These are phyloP conservation scores for Zapornia atra DNA, from an alignment of 2,113 vertebrate genomes.

Conservation along the genomic window DNA sequence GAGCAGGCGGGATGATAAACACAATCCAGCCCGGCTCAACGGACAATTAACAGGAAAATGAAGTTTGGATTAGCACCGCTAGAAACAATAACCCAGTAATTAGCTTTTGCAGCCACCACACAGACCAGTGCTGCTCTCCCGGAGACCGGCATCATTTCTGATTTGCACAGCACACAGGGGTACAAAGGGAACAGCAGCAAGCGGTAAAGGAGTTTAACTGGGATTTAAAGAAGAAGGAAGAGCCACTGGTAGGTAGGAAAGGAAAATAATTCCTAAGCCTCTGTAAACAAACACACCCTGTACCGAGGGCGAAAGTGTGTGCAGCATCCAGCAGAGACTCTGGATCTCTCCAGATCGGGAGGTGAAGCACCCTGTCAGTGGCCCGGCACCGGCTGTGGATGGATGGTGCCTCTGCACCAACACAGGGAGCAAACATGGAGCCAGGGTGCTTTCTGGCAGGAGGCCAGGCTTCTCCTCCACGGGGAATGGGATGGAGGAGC, in stretches of 20 bases:
- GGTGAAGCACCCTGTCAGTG: rapidly evolving
- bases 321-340: background rate
- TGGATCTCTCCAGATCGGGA: background rate
- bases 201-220: background rate
- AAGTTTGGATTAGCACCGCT: constrained; percentile 30
- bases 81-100: constrained; percentile 64
- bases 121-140: constrained; percentile 28
- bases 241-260: background rate
- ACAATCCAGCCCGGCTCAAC: background rate
- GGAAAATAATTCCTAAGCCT: background rate
- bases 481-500: background rate
- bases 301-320: background rate
- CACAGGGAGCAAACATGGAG: background rate
- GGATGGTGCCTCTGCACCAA: background rate
- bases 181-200: constrained; percentile 7
- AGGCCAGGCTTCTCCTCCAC: background rate
- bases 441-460: background rate
- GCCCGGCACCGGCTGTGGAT: rapidly evolving
- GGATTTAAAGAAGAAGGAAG: constrained; percentile 18
- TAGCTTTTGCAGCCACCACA: constrained; percentile 33
- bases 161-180: constrained; percentile 4
- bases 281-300: background rate
- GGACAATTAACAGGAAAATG: constrained; percentile 49
- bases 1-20: background rate
- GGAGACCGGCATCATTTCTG: background rate